Evolutionary conservation across 2,888 invertebrate species (phyloP).

Genomic region (Leptopilina syphax): DNA sequence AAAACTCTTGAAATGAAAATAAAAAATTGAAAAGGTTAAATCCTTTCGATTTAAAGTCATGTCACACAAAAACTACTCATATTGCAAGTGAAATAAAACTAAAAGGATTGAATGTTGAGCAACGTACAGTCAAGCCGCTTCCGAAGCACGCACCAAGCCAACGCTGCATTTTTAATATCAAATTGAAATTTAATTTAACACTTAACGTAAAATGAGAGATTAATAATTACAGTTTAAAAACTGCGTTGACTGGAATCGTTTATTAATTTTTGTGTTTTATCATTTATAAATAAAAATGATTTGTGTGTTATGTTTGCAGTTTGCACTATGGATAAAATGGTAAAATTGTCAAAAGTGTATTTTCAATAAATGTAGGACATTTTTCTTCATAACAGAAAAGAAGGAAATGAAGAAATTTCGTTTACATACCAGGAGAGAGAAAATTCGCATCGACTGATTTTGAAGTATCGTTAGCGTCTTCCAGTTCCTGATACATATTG

Average conservation of each 20-base stretch:
- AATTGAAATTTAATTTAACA: conserved; percentile 40
- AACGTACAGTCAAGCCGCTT: conserved; percentile 94
- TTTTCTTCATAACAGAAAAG: neutral
- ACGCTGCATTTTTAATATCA: conserved; percentile 81
- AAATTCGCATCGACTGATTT: conserved; percentile 81
- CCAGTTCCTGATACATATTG: conserved; percentile 91
- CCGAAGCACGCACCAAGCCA: conserved; percentile 95
- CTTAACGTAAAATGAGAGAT: too few relatives aligned
- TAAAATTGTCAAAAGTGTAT: neutral
- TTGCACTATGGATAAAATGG: neutral
- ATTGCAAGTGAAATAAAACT: conserved; percentile 10
- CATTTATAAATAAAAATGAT: neutral
- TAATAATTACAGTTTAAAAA: too few relatives aligned
- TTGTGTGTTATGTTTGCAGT: neutral
- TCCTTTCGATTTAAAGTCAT: neutral
- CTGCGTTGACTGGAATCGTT: neutral
- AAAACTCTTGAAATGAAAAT: neutral
- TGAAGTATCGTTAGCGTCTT: conserved; percentile 81
- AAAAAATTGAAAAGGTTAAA: neutral
- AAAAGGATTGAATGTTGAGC: conserved; percentile 43
- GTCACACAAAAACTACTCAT: conserved; percentile 2
- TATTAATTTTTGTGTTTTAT: too few relatives aligned
- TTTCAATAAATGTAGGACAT: neutral
- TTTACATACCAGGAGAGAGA: conserved; percentile 80
- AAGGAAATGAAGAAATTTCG: neutral